Conservation (phyloP, 2,888 invertebrate species). For the Pollenia amentaria region DNA sequence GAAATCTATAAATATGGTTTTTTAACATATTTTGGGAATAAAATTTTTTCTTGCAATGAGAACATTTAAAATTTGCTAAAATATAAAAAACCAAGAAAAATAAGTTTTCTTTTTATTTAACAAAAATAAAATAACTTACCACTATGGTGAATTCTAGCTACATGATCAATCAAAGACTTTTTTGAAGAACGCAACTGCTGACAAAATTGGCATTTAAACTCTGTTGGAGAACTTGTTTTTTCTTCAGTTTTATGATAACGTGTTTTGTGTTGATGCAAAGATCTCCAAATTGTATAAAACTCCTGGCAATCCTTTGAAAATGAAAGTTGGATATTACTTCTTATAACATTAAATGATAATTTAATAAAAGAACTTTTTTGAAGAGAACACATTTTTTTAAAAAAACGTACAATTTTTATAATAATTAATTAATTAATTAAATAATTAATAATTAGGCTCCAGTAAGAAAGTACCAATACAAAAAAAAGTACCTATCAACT, state of each 20-base stretch:
- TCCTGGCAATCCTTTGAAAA: constrained; percentile 78
- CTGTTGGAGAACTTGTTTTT: not conserved
- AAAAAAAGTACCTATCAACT: too few species aligned
- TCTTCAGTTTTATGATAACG: constrained; percentile 60
- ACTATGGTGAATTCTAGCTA: constrained; percentile 82
- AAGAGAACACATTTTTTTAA: too few species aligned
- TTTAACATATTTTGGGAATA: constrained; percentile 78
- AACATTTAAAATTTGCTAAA: constrained; percentile 78
- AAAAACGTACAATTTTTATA: too few species aligned
- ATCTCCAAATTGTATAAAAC: constrained; percentile 81
- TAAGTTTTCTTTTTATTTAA: not conserved
- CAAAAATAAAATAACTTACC: constrained; percentile 76
- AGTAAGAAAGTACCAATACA: too few species aligned
- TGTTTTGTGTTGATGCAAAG: constrained; percentile 80
- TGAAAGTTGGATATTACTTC: not conserved
- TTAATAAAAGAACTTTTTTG: not conserved
- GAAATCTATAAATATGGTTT: constrained; percentile 79
- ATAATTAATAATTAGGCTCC: too few species aligned
- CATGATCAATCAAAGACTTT: constrained; percentile 83
- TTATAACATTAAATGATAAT: not conserved
- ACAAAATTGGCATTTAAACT: constrained; percentile 81
- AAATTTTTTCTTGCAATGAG: constrained; percentile 78
- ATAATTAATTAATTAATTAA: too few species aligned
- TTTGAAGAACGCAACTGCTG: constrained; percentile 79
- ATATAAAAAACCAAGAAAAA: not conserved